Evolutionary conservation across 1,140 invertebrate species (phyloP), one percentile per base, ranked within the genome.

Genomic region (Triops cancriformis): DNA sequence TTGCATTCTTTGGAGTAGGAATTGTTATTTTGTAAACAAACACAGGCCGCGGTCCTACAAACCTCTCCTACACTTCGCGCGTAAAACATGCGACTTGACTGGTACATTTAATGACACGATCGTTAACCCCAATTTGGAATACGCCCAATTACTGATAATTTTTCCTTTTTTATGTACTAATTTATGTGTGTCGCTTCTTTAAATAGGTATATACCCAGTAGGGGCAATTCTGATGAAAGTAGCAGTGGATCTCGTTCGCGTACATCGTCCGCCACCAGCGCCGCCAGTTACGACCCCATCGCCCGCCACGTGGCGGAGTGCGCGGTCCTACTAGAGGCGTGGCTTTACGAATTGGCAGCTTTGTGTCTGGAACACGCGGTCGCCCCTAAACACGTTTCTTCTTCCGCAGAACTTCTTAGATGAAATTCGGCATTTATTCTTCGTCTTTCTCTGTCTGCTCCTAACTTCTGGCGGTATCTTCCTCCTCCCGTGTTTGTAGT

Each of bases 331-430:
- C 73, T 78, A 14, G 77, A 78, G 45, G 77, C 73, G 72, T 78
- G 77, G 77, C 72, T 78, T n/a, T 45, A 41, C 26, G 77, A 78
- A 74, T 74, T 78, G 41, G 77, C 77, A 26, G 77, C 77, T n/a
- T 42, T 73, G 6, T 73, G 72, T 42, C 26, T 78, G 77, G 77
- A 78, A 43, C 77, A 78, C 12, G 77, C 77, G 9, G 73, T 78
- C 3, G 51, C 23, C 2, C 51, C 51, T 6, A 64, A 64, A 64
- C 18, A 10, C 3, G 51, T 18, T 64, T 6, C 14, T 64, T 18
- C 18, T 64, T n/a, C 4, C 51, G 18, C 23, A 18, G 51, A 64
- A 64, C 51, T 64, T 18, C 6, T 18, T 64, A 64, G 51, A 64
- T 64, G 51, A 64, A 64, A 64, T 18, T 64, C 7, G 2, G 31